Evolutionary conservation across 2,888 invertebrate species (phyloP).

Genomic region (Drosophila maculinotata): DNA sequence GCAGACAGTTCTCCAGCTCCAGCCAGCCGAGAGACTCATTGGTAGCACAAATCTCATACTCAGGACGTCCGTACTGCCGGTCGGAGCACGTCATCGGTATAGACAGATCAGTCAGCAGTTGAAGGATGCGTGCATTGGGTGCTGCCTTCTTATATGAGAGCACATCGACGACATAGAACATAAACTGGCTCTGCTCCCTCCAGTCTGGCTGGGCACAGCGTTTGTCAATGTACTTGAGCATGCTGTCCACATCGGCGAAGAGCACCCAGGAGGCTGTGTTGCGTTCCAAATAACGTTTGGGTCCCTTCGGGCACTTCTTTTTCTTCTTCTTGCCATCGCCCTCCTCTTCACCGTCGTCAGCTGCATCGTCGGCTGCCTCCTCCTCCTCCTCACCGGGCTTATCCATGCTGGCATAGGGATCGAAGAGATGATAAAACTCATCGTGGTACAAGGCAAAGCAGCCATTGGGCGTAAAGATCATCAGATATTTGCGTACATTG

Average conservation of each 20-base stretch:
- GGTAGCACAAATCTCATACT: constrained; percentile 78
- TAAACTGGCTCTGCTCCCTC: constrained; percentile 72
- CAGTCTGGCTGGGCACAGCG: constrained; percentile 70
- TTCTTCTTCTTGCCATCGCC: constrained; percentile 42
- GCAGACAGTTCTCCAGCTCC: constrained; percentile 78
- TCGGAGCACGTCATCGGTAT: constrained; percentile 70
- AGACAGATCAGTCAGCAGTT: constrained; percentile 77
- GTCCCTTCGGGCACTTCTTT: constrained; percentile 59
- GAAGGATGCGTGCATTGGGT: constrained; percentile 72
- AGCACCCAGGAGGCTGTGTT: constrained; percentile 84
- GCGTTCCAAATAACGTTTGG: constrained; percentile 77
- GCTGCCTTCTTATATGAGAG: constrained; percentile 80
- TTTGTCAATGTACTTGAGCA: constrained; percentile 79
- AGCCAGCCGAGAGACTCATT: constrained; percentile 83
- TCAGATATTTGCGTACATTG: constrained; percentile 85
- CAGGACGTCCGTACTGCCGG: constrained; percentile 58
- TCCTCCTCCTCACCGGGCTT: constrained; percentile 58
- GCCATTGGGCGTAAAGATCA: constrained; percentile 87
- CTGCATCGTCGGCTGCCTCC: constrained; percentile 38
- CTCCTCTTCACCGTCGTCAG: constrained; percentile 39
- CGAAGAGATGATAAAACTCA: constrained; percentile 88
- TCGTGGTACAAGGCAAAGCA: constrained; percentile 87
- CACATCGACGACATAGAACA: constrained; percentile 80
- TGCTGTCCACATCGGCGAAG: constrained; percentile 70
- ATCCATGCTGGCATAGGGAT: constrained; percentile 86